Evolutionary conservation across 2,797 vertebrate species (phyloP).

Genomic region (Coregonus suidteri): DNA sequence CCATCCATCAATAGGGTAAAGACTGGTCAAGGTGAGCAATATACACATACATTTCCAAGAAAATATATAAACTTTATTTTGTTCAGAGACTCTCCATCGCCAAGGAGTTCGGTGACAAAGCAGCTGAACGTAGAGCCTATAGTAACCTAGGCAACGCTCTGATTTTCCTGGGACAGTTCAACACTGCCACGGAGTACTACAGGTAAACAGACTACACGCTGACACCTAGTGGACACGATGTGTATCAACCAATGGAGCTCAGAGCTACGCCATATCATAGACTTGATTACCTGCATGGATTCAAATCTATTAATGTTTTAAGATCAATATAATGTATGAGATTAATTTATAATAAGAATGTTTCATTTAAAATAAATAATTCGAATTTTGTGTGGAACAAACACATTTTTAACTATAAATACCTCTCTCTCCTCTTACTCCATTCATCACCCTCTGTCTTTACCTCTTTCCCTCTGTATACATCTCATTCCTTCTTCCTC

Average conservation of each 20-base stretch:
- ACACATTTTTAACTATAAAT: background rate
- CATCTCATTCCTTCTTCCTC: no score
- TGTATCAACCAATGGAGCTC: background rate
- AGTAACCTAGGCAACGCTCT: slow-evolving; percentile 97
- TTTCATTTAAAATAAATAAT: background rate
- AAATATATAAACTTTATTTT: background rate
- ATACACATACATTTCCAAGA: background rate
- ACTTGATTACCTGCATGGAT: background rate
- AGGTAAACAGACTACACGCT: slow-evolving; percentile 79
- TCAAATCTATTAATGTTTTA: background rate
- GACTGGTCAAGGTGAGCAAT: background rate
- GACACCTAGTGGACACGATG: slow-evolving; percentile 68
- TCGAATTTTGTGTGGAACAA: background rate
- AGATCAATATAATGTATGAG: background rate
- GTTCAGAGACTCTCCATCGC: slow-evolving; percentile 89
- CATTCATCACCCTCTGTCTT: no score
- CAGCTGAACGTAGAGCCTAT: slow-evolving; percentile 91
- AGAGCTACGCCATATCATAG: background rate
- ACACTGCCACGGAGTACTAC: slow-evolving; percentile 91
- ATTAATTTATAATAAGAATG: background rate
- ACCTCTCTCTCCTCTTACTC: no score
- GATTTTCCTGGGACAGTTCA: slow-evolving; percentile 93
- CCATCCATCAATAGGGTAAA: background rate
- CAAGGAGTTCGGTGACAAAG: slow-evolving; percentile 98
- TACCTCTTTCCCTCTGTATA: no score